Percentiles rank a stretch among this genome's conserved stretches.
Evolutionary conservation across 2,113 vertebrate species (phyloP).

Genomic region (Salvator merianae): DNA sequence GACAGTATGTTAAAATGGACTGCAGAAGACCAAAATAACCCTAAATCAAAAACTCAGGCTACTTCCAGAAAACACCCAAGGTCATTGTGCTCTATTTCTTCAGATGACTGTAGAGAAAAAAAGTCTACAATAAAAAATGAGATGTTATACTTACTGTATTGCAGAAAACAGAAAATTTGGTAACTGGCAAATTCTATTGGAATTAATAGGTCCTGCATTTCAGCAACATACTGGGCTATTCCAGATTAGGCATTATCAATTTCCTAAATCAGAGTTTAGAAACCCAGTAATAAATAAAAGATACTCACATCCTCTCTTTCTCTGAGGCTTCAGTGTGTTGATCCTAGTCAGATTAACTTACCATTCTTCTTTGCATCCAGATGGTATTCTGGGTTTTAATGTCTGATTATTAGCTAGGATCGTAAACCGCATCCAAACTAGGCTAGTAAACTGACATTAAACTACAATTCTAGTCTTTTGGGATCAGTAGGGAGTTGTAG

Average conservation of each 20-base stretch:
- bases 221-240: not conserved
- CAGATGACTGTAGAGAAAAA: not conserved
- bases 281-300: not conserved
- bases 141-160: constrained; percentile 16
- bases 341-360: not conserved
- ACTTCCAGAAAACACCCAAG: not conserved
- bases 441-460: not conserved
- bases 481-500: not conserved
- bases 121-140: constrained; percentile 32
- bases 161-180: not conserved
- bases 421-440: not conserved
- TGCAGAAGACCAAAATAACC: not conserved
- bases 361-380: not conserved
- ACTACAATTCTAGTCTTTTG: not conserved
- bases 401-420: not conserved
- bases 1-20: not conserved
- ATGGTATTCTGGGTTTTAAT: not conserved
- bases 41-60: not conserved
- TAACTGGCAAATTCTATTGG: not conserved
- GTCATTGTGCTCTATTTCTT: not conserved
- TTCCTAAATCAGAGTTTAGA: not conserved
- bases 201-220: not conserved
- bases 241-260: not conserved
- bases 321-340: not conserved
- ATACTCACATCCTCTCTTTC: not conserved